Percentiles rank a stretch among this genome's conserved stretches.
Evolutionary conservation across 2,888 invertebrate species (phyloP).

Genomic region (Frankliniella intonsa): DNA sequence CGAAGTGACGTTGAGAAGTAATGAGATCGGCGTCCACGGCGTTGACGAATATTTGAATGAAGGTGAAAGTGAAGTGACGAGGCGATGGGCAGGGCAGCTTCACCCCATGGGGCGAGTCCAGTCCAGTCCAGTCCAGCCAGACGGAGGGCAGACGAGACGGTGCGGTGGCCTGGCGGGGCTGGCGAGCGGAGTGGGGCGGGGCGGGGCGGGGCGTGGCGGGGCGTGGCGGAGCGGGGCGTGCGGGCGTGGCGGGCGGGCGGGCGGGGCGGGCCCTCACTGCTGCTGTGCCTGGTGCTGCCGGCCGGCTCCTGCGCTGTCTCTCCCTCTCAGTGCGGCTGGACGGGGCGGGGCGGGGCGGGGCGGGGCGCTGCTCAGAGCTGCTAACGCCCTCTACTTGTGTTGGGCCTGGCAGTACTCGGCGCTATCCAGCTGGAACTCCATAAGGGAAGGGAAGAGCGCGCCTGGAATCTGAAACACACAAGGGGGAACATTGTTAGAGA

Average conservation of each 20-base stretch:
- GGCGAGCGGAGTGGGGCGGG: neutral
- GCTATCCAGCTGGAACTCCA: slow-evolving; percentile 98
- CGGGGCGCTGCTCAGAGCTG: slow-evolving; percentile 4
- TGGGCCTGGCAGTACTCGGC: slow-evolving; percentile 98
- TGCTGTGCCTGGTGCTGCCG: neutral
- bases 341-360: neutral
- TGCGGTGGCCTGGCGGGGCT: neutral
- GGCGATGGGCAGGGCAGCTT: neutral
- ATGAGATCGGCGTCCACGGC: neutral
- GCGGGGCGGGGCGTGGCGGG: neutral
- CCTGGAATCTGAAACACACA: slow-evolving; percentile 67
- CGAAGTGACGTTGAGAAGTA: neutral
- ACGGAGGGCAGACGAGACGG: neutral
- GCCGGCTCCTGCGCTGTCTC: neutral
- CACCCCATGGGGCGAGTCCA: slow-evolving; percentile 4
- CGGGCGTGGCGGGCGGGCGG: neutral
- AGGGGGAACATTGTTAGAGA: neutral
- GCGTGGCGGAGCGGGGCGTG: neutral
- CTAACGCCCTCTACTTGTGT: slow-evolving; percentile 73
- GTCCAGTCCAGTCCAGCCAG: neutral
- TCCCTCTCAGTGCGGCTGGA: neutral
- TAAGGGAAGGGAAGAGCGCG: slow-evolving; percentile 88
- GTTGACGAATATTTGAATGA: neutral
- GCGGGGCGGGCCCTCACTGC: neutral
- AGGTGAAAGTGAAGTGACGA: neutral